These are phyloP conservation scores for Colistium nudipinnis DNA, from an alignment of 2,113 vertebrate species.

Conservation along the genomic window DNA sequence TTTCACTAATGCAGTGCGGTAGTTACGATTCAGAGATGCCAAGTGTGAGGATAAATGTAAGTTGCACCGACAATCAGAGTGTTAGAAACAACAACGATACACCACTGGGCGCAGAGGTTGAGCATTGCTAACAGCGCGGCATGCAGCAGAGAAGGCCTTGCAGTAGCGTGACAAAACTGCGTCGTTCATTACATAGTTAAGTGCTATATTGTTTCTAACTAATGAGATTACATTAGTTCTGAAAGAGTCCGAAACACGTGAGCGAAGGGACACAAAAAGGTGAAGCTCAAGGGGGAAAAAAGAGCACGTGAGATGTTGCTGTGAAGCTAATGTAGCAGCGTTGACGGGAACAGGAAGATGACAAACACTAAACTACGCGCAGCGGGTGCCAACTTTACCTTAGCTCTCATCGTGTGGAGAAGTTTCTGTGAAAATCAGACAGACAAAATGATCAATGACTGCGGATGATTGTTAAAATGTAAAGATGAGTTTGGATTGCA, in stretches of 20 bases:
- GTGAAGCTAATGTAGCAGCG: not conserved
- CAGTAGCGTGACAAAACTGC: not conserved
- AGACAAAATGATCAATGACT: slow-evolving; percentile 11
- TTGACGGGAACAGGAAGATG: not conserved
- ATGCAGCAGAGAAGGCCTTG: not conserved
- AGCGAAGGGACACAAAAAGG: accelerated
- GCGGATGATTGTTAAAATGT: slow-evolving; percentile 46
- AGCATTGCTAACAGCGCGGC: not conserved
- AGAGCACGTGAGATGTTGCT: not conserved
- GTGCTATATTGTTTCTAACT: too few species aligned
- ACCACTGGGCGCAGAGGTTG: accelerated
- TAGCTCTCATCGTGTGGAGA: slow-evolving; percentile 90
- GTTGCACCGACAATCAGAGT: too few species aligned
- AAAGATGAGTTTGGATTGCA: slow-evolving; percentile 75
- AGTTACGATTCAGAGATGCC: not conserved
- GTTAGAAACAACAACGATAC: too few species aligned
- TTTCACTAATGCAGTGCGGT: not conserved
- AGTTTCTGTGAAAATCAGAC: slow-evolving; percentile 66
- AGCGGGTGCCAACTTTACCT: slow-evolving; percentile 74
- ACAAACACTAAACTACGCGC: not conserved
- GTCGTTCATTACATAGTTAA: too few species aligned
- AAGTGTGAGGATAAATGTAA: too few species aligned
- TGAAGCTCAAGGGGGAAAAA: not conserved
- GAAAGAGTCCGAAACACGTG: accelerated
- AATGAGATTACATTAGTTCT: accelerated